A percentile compares a stretch with the other conserved stretches of the same genome.
phyloP scores from a whole-genome alignment of 1,140 invertebrate species.

The Calycopis cecrops region DNA sequence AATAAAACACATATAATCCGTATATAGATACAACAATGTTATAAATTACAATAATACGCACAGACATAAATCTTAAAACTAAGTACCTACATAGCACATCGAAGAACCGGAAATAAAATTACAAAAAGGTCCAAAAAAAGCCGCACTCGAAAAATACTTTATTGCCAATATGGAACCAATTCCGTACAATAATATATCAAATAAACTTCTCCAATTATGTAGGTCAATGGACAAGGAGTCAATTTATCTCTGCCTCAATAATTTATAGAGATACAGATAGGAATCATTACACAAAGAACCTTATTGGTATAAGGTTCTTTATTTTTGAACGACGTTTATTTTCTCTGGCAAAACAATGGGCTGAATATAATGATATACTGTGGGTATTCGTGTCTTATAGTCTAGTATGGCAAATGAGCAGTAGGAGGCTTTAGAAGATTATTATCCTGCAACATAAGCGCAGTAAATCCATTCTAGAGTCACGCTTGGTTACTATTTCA shows the following conservation, averaged over 20 bases:
- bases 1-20: no score
- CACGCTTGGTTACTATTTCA: no score
- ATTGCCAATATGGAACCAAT: conserved; percentile 5
- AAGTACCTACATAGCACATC: no score
- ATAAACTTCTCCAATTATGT: conserved; percentile 15
- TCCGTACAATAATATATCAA: conserved; percentile 8
- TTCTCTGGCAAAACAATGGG: neutral
- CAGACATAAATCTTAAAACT: no score
- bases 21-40: no score
- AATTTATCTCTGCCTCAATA: conserved; percentile 18
- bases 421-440: no score
- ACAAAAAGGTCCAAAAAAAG: neutral
- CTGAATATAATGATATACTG: neutral
- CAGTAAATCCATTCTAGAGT: no score
- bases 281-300: conserved; percentile 8
- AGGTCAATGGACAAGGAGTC: conserved; percentile 18
- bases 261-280: conserved; percentile 14
- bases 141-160: conserved; percentile 5
- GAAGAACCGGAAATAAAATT: no score
- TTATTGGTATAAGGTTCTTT: conserved; percentile 10
- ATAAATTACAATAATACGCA: no score
- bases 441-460: neutral
- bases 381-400: neutral
- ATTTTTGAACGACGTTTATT: conserved; percentile 10
- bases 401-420: neutral